A percentile compares a stretch with the other conserved stretches of the same genome.
Conservation (phyloP, 2,888 invertebrate genomes). For the Marronus borbonicus region DNA sequence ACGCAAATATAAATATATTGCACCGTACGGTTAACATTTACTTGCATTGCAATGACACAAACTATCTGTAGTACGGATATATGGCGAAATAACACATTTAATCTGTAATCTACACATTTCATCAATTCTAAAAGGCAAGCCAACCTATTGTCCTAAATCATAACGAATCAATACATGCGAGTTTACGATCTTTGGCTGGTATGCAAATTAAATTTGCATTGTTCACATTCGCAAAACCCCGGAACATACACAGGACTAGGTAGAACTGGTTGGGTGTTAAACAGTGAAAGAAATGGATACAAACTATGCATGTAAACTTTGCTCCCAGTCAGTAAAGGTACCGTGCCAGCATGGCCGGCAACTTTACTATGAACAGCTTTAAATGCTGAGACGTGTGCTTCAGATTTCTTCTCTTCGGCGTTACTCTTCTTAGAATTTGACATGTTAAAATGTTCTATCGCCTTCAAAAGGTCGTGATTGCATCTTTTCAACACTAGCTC, state of each 20-base stretch:
- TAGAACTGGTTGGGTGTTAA: slow-evolving; percentile 68
- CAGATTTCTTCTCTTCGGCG: slow-evolving; percentile 58
- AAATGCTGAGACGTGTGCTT: slow-evolving; percentile 65
- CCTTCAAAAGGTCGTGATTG: slow-evolving; percentile 91
- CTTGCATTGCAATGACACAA: too few relatives aligned
- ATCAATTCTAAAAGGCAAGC: too few relatives aligned
- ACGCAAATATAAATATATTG: too few relatives aligned
- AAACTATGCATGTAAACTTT: slow-evolving; percentile 69
- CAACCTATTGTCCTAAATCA: slow-evolving; percentile 4
- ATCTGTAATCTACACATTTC: not conserved
- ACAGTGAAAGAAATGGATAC: slow-evolving; percentile 69
- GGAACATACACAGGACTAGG: slow-evolving; percentile 70
- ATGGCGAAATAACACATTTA: not conserved
- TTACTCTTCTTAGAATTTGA: slow-evolving; percentile 55
- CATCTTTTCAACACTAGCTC: slow-evolving; percentile 94
- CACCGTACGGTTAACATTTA: too few relatives aligned
- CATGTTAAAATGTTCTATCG: slow-evolving; percentile 87
- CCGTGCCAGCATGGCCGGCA: slow-evolving; percentile 54
- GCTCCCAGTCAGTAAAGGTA: slow-evolving; percentile 66
- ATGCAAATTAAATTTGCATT: slow-evolving; percentile 67
- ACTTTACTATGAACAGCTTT: slow-evolving; percentile 64
- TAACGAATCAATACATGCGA: not conserved
- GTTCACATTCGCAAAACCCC: slow-evolving; percentile 70
- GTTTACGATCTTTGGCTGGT: slow-evolving; percentile 55
- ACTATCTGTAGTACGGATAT: too few relatives aligned